phyloP scores from a whole-genome alignment of 2,113 vertebrate species.

The Oncorhynchus masou region DNA sequence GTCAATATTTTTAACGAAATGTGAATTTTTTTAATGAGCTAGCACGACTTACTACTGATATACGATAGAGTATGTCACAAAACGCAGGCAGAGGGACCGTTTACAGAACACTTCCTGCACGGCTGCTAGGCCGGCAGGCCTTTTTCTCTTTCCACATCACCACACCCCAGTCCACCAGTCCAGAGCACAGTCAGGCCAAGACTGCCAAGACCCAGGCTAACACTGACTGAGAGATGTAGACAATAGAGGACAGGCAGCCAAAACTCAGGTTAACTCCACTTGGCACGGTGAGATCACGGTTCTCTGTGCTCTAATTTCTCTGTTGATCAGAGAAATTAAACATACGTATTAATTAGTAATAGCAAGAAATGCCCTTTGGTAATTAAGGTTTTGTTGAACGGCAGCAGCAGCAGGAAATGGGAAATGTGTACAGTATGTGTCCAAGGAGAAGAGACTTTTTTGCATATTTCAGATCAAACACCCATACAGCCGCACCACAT shows the following conservation, averaged over 20 bases:
- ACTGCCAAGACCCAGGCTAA: neutral
- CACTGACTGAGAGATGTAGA: too few species aligned
- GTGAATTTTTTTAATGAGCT: too few species aligned
- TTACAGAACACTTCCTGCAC: slow-evolving; percentile 48
- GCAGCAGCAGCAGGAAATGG: slow-evolving; percentile 5
- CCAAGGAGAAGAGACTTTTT: neutral
- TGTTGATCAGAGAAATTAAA: neutral
- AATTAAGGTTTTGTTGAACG: slow-evolving; percentile 14
- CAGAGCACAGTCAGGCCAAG: neutral
- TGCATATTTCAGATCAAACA: neutral
- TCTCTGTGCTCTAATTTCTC: neutral
- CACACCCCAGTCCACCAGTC: slow-evolving; percentile 43
- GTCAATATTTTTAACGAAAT: too few species aligned
- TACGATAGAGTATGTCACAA: neutral
- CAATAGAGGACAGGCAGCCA: too few species aligned
- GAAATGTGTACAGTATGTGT: slow-evolving; percentile 1
- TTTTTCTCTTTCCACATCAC: slow-evolving; percentile 23
- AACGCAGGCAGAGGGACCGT: slow-evolving; percentile 37
- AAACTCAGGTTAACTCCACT: too few species aligned
- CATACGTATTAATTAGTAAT: slow-evolving; percentile 24
- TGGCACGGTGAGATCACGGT: too few species aligned
- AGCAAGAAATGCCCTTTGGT: slow-evolving; percentile 33
- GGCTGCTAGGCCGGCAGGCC: neutral
- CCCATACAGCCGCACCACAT: neutral
- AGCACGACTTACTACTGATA: too few species aligned